Conservation (phyloP, 2,797 vertebrate species). For the Alcedo quadribrachys region DNA sequence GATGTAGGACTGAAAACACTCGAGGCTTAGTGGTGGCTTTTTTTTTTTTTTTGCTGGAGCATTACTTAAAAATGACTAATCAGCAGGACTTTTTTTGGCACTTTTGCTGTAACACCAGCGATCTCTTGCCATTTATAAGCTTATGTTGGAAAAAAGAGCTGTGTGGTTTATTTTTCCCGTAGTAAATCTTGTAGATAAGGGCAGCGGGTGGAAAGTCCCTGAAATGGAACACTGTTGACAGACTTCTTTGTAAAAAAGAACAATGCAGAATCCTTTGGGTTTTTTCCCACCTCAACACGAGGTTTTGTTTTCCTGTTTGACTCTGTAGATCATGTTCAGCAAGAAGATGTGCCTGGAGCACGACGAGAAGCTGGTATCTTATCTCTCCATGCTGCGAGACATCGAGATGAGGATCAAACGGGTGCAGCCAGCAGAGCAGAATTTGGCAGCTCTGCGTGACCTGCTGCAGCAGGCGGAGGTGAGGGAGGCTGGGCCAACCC, state of each 20-base stretch:
- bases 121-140: slow-evolving; percentile 35
- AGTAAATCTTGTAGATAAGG: slow-evolving; percentile 43
- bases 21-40: background rate
- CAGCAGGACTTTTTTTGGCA: background rate
- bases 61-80: background rate
- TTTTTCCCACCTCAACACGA: background rate
- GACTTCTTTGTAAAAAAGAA: background rate
- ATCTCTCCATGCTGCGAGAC: slow-evolving; percentile 90
- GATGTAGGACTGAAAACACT: background rate
- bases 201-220: background rate
- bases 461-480: slow-evolving; percentile 89
- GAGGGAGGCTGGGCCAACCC: background rate
- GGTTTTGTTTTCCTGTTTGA: background rate
- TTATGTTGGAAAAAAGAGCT: background rate
- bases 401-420: slow-evolving; percentile 90
- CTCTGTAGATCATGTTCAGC: slow-evolving; percentile 67
- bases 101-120: background rate
- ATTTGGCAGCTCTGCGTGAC: slow-evolving; percentile 80
- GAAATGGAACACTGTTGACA: background rate
- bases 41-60: background rate
- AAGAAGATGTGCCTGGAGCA: slow-evolving; percentile 90
- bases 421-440: slow-evolving; percentile 77
- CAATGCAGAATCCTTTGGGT: background rate
- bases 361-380: slow-evolving; percentile 88
- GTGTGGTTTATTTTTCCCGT: background rate